Evolutionary conservation across 2,888 invertebrate species (phyloP), one percentile per base, ranked within the genome.

Genomic region (Strigamia crassipes): DNA sequence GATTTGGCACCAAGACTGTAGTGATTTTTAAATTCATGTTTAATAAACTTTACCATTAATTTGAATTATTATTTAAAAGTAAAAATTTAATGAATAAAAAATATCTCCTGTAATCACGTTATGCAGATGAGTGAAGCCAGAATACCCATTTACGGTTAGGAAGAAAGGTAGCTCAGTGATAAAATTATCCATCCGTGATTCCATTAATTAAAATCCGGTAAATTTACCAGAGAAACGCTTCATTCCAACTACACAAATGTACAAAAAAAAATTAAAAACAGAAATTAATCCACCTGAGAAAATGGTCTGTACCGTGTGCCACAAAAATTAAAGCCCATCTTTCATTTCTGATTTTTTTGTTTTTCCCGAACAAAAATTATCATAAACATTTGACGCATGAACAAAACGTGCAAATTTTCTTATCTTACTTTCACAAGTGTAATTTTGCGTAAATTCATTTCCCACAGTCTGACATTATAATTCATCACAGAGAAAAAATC

Each of bases 401-500:
- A 61, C 61, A 61, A 61, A 61, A 61, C 23, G 61, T 23, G 61
- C 18, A 61, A 61, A 61, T 61, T 61, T 61, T 21, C 61, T 61
- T 61, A 61, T 61, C 61, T 61, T 61, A 61, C 13, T 61, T 61
- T 61, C 23, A 61, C 46, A 51, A 51, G 61, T 61, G n/a, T 61
- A 61, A 61, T 61, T 61, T 61, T 8, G 61, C 61, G 61, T 61
- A 61, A 61, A 61, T 61, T 61, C 61, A 61, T 61, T 61, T 61
- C 61, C 61, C 61, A 61, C 61, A 61, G 8, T 61, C 61, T 61
- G 61, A 61, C 61, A 61, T 61, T 61, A 61, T 38, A 38, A 38
- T 38, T 61, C 61, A 23, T 23, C 61, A 61, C 13, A 12, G 8
- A 21, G n/a, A 4, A n/a, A 61, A 61, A 61, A 23, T 23, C 61